Evolutionary conservation across 2,113 vertebrate species (phyloP).

Genomic region (Verasper variegatus): DNA sequence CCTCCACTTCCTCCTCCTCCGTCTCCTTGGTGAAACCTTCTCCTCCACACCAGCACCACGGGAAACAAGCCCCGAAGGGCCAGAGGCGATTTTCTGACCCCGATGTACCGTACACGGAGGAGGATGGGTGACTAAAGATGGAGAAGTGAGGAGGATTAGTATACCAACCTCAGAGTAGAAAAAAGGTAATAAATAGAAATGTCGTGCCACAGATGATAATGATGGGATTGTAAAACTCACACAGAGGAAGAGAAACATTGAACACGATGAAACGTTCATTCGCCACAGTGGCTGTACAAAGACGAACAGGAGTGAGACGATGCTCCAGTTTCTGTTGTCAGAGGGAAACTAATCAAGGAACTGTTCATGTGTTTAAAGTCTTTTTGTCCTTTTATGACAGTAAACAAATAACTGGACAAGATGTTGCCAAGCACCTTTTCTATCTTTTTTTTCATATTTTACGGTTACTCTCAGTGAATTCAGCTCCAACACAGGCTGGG

Average conservation of each 20-base stretch:
- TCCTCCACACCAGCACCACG: constrained; percentile 24
- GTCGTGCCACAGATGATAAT: background rate
- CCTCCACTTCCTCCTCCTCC: constrained; percentile 58
- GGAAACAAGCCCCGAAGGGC: constrained; percentile 49
- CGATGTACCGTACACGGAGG: constrained; percentile 76
- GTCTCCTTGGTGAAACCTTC: constrained; percentile 12
- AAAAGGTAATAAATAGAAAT: background rate
- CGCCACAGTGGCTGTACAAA: background rate
- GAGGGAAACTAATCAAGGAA: constrained; percentile 28
- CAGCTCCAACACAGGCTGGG: constrained; percentile 42
- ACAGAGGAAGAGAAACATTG: constrained; percentile 3
- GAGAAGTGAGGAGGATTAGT: background rate
- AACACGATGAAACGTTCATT: background rate
- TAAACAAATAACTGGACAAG: constrained; percentile 49
- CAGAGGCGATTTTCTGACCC: constrained; percentile 91
- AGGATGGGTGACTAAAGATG: constrained; percentile 49
- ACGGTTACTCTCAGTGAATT: constrained; percentile 45
- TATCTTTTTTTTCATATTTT: constrained; percentile 75
- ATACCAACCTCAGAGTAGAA: background rate
- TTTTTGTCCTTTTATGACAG: constrained; percentile 28
- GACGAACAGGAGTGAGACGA: constrained; percentile 2
- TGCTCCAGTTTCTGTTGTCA: constrained; percentile 18
- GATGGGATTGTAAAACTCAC: background rate
- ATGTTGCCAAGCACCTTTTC: constrained; percentile 84
- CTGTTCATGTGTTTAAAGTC: constrained; percentile 30